Conservation (phyloP, 2,797 vertebrate genomes). For the Centroberyx gerrardi region DNA sequence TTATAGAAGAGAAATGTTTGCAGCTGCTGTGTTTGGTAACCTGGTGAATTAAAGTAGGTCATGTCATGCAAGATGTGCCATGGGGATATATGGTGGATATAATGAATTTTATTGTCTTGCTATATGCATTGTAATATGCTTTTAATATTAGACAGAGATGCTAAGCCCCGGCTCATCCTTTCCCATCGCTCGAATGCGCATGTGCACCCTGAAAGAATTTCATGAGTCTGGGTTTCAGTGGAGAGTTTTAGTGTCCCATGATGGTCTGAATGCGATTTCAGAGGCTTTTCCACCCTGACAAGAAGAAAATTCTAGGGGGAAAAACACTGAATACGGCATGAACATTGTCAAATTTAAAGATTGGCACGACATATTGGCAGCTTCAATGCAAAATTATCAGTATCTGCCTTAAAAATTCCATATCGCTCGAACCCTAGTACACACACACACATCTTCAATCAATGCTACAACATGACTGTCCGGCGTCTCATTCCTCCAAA, state of each 20-base stretch:
- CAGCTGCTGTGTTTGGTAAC: slow-evolving; percentile 18
- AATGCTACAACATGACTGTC: slow-evolving; percentile 26
- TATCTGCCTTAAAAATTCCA: no score
- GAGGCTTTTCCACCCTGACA: no score
- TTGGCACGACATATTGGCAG: no score
- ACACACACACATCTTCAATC: slow-evolving; percentile 37
- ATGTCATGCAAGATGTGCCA: not conserved
- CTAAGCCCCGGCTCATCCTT: not conserved
- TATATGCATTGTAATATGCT: not conserved
- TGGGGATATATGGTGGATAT: not conserved
- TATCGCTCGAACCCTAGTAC: not conserved
- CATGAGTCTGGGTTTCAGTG: no score
- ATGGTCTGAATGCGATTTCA: no score
- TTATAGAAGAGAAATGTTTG: slow-evolving; percentile 40
- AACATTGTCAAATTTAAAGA: no score
- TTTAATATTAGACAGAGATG: not conserved
- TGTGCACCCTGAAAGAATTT: not conserved
- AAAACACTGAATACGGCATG: no score
- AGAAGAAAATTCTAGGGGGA: no score
- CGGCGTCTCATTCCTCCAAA: slow-evolving; percentile 41
- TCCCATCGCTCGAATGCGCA: not conserved
- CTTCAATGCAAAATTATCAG: no score
- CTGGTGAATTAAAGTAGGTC: slow-evolving; percentile 41
- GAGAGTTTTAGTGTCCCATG: no score
- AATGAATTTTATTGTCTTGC: slow-evolving; percentile 6